Conservation (phyloP, 2,888 invertebrate species). For the Adineta ricciae region DNA sequence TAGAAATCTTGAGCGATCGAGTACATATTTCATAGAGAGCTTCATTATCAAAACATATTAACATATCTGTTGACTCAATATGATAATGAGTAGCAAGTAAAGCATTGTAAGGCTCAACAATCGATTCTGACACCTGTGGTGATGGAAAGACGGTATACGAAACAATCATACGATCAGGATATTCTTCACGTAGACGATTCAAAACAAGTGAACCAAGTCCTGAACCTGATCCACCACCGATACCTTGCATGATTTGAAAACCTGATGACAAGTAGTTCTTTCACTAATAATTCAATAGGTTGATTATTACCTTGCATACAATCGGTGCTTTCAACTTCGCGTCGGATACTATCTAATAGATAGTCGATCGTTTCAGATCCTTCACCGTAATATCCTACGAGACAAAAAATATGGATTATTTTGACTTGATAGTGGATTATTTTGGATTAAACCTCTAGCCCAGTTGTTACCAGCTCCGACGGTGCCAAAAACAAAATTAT, state of each 20-base stretch:
- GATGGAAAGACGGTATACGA: not conserved
- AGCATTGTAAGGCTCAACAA: not conserved
- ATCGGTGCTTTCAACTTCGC: not conserved
- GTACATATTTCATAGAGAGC: not conserved
- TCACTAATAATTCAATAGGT: not conserved
- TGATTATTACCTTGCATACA: not conserved
- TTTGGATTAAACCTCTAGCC: not conserved
- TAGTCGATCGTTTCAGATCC: not conserved
- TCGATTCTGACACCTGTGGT: not conserved
- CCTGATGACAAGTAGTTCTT: not conserved
- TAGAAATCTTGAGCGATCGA: not conserved
- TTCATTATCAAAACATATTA: constrained; percentile 7
- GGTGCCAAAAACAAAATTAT: not conserved
- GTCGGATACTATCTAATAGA: not conserved
- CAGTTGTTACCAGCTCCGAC: not conserved
- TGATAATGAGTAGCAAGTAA: not conserved
- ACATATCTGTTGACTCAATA: not conserved
- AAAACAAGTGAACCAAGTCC: not conserved
- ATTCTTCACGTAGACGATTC: not conserved
- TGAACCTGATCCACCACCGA: not conserved
- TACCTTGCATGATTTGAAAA: not conserved
- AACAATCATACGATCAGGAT: not conserved
- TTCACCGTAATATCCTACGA: not conserved
- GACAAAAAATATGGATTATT: too few relatives aligned
- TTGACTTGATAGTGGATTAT: too few relatives aligned